Base-by-base conservation (phyloP, 2,797 vertebrate species). In the Sebastolobus altivelis region DNA sequence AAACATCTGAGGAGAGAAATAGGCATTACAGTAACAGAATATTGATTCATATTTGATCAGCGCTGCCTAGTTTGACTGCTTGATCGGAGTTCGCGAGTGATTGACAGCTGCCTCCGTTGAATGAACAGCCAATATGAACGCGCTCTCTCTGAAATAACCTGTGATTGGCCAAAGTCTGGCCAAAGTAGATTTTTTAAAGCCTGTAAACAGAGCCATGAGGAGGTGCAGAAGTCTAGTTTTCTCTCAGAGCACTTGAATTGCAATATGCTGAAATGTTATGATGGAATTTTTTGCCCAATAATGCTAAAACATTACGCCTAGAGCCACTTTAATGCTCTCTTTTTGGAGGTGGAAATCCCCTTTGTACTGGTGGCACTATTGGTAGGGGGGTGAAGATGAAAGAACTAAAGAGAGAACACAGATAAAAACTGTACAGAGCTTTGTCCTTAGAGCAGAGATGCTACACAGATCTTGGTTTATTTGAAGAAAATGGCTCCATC, bases 401-500 rank as follows among this genome's bases (percentile, higher is more conserved):
- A 58, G 65, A 37, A 63, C 54, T 16, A 18, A 13, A 58, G 54
- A 62, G 54, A 56, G 37, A 75, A 73, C 35, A 35, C 27, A 74
- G 58, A 75, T 52, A 61, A 56, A 40, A 60, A 49, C 18, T 58
- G 25, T 11, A 11, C 38, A 66, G 31, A 75, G 67, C 35, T 60
- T 52, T 35, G 46, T 49, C 61, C 43, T 79, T 18, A 61, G 31
- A 75, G 38, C 25, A 77, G 60, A 43, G 14, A 52, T 74, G 38
- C 59, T 29, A 75, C 69, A 65, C 6, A 25, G 20, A 46, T 61
- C 3, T 63, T 10, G 10, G 22, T 67, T 31, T 49, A 56, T 78
- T 77, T 43, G 6, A 10, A 61, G 62, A 65, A 87, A 86, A 79
- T 75, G 4, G 10, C 55, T 56, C 33, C 6, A 76, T 87, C 25